These are phyloP conservation scores for Nannobrachium achirus DNA, from an alignment of 2,113 vertebrate genomes.

Conservation along the genomic window DNA sequence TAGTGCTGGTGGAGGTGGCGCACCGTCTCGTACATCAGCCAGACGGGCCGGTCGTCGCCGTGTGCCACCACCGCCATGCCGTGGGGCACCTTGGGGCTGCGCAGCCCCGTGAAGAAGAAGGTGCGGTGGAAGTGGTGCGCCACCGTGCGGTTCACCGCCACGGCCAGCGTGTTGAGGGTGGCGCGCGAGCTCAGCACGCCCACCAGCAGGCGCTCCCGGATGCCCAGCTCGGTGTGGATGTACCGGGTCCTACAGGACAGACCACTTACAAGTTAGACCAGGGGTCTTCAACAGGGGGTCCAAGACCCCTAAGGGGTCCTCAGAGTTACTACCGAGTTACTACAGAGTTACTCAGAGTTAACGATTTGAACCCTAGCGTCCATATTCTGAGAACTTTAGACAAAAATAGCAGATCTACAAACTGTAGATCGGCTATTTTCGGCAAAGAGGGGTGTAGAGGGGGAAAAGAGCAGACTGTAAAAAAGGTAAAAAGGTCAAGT, in stretches of 20 bases:
- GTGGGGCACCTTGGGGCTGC: constrained; percentile 86
- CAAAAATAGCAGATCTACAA: too few relatives aligned
- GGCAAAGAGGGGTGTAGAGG: too few relatives aligned
- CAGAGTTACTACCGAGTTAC: too few relatives aligned
- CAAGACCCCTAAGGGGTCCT: too few relatives aligned
- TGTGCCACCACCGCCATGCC: constrained; percentile 94
- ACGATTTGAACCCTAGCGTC: too few relatives aligned
- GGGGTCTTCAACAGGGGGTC: too few relatives aligned
- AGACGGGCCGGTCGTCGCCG: constrained; percentile 93
- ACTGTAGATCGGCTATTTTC: too few relatives aligned
- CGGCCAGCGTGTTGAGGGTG: constrained; percentile 88
- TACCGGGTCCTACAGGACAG: constrained; percentile 93
- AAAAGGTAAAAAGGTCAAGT: too few relatives aligned
- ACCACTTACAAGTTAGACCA: too few relatives aligned
- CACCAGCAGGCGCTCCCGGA: constrained; percentile 91
- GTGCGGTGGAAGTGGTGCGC: constrained; percentile 91
- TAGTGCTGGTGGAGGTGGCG: constrained; percentile 90
- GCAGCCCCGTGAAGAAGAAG: constrained; percentile 92
- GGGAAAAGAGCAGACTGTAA: too few relatives aligned
- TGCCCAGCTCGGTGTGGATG: constrained; percentile 96
- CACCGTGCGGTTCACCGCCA: constrained; percentile 94
- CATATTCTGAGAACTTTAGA: too few relatives aligned
- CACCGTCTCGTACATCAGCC: constrained; percentile 97
- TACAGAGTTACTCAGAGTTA: too few relatives aligned
- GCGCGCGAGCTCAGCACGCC: constrained; percentile 90